Evolutionary conservation across 2,113 vertebrate species (phyloP).

Genomic region (Pelvicachromis taeniatus): DNA sequence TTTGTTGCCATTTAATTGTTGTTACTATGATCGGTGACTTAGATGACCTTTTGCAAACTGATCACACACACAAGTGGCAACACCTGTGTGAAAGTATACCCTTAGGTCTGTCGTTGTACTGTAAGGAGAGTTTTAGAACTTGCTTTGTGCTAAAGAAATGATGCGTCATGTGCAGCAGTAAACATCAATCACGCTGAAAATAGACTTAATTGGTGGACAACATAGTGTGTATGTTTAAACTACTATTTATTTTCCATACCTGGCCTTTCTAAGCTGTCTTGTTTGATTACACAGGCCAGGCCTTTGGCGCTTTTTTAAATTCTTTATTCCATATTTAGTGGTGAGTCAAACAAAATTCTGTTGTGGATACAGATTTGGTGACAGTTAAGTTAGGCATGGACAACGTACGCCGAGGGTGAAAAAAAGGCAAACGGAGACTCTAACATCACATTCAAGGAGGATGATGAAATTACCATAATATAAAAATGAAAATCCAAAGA

Average conservation of each 20-base stretch:
- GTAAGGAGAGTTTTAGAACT: not conserved
- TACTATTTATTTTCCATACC: not conserved
- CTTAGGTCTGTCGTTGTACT: not conserved
- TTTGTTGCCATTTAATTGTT: not conserved
- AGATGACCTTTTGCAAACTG: not conserved
- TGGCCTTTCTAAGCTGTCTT: not conserved
- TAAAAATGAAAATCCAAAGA: not conserved
- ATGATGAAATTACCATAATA: not conserved
- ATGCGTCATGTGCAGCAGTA: not conserved
- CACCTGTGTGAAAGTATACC: not conserved
- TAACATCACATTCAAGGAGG: fast-evolving
- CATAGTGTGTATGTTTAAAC: not conserved
- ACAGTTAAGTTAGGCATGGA: not conserved
- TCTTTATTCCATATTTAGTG: not conserved
- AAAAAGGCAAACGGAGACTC: not conserved
- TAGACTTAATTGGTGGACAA: not conserved
- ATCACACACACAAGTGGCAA: not conserved
- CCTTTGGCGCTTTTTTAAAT: not conserved
- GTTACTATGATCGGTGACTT: not conserved
- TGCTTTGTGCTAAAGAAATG: not conserved
- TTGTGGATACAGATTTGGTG: not conserved
- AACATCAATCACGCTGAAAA: not conserved
- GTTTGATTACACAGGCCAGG: not conserved
- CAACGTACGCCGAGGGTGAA: fast-evolving
- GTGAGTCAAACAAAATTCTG: not conserved